Evolutionary conservation across 1,140 invertebrate species (phyloP).

Genomic region (Rhyzopertha dominica): DNA sequence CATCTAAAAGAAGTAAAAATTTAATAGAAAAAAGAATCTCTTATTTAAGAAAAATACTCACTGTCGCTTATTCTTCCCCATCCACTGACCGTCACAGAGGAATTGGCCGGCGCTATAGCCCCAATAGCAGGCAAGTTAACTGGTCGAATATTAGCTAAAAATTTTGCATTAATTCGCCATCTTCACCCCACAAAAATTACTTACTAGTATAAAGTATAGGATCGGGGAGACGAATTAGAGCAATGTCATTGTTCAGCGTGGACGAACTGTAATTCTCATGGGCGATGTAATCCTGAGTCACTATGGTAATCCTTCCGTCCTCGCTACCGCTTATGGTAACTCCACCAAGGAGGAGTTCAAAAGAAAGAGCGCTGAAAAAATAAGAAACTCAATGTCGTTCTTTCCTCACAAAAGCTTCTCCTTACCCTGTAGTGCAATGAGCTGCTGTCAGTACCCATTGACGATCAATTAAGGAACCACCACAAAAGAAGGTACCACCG

Average conservation of each 20-base stretch:
- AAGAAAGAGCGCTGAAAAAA: slow-evolving; percentile 12
- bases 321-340: slow-evolving; percentile 34
- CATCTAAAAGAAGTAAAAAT: slow-evolving; percentile 15
- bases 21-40: slow-evolving; percentile 2
- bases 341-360: slow-evolving; percentile 9
- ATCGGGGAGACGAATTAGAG: slow-evolving; percentile 6
- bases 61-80: slow-evolving; percentile 27
- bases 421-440: slow-evolving; percentile 7
- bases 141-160: slow-evolving; percentile 21
- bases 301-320: slow-evolving; percentile 40
- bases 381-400: too few relatives aligned
- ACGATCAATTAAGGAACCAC: slow-evolving; percentile 5
- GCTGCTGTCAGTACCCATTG: slow-evolving; percentile 8
- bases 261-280: slow-evolving; percentile 16
- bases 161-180: background rate
- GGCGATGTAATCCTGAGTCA: slow-evolving; percentile 22
- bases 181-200: background rate
- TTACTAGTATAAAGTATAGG: slow-evolving; percentile 8
- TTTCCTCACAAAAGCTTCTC: too few relatives aligned
- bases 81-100: slow-evolving; percentile 28
- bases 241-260: slow-evolving; percentile 16
- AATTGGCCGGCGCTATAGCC: slow-evolving; percentile 2
- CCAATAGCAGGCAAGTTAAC: slow-evolving; percentile 5
- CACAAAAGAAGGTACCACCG: slow-evolving; percentile 10
- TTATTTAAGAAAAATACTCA: slow-evolving; percentile 10